Conservation (phyloP, 1,140 invertebrate genomes). For the Diorhabda elongata region DNA sequence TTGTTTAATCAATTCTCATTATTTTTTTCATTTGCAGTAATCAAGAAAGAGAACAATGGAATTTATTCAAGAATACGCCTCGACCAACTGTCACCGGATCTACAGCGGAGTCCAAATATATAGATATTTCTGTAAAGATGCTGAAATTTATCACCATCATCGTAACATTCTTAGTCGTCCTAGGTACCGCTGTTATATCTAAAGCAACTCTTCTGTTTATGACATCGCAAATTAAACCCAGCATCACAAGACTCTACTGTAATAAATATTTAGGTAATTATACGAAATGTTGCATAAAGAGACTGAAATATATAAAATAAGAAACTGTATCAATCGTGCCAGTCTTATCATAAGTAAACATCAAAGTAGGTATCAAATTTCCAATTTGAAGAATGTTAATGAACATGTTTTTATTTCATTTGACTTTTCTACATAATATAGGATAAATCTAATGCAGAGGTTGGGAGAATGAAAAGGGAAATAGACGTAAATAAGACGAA, state of each 20-base stretch:
- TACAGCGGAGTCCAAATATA: constrained; percentile 74
- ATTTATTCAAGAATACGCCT: constrained; percentile 84
- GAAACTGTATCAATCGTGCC: too few relatives aligned
- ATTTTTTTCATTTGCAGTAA: constrained; percentile 4
- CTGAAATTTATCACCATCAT: constrained; percentile 79
- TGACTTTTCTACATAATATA: too few relatives aligned
- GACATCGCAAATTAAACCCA: constrained; percentile 79
- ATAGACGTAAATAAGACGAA: too few relatives aligned
- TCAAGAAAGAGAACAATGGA: constrained; percentile 56
- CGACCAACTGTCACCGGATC: constrained; percentile 78
- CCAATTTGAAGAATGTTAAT: too few relatives aligned
- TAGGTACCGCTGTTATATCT: constrained; percentile 73
- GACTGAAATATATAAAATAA: neutral
- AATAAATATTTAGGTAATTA: constrained; percentile 66
- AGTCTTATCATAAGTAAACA: too few relatives aligned
- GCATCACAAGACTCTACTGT: constrained; percentile 71
- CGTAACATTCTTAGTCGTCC: constrained; percentile 76
- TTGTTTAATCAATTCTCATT: too few relatives aligned
- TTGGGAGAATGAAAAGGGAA: too few relatives aligned
- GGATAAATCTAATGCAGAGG: too few relatives aligned
- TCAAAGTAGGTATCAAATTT: too few relatives aligned
- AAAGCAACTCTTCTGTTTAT: constrained; percentile 85
- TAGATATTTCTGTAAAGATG: constrained; percentile 75
- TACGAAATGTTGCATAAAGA: neutral
- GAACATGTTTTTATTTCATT: too few relatives aligned